Evolutionary conservation across 2,797 vertebrate genomes (phyloP).

Genomic region (Spondyliosoma cantharus): DNA sequence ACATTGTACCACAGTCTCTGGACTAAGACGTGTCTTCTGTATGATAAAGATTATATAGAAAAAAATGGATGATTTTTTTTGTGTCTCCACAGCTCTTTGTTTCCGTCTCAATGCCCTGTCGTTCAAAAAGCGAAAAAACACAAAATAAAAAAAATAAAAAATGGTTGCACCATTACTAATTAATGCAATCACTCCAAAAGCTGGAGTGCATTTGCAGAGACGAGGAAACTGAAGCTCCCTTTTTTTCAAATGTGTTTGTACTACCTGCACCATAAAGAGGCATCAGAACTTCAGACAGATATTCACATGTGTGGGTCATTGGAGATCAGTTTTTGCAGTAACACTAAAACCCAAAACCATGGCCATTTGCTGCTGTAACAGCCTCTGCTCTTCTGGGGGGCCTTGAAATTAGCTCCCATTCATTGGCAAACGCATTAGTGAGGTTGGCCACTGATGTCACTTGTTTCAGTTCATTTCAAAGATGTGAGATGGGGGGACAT

Average conservation of each 20-base stretch:
- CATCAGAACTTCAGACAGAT: neutral
- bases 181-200: no score
- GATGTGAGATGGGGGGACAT: neutral
- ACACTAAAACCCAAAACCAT: neutral
- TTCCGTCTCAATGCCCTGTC: neutral
- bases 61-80: neutral
- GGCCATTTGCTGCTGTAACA: no score
- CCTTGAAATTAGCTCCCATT: no score
- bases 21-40: neutral
- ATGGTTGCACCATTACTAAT: no score
- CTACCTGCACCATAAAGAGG: neutral
- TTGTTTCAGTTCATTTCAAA: neutral
- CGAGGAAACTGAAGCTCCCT: constrained; percentile 1
- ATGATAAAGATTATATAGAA: neutral
- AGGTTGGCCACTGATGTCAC: neutral
- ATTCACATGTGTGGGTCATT: neutral
- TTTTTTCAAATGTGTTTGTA: neutral
- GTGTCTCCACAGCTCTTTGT: neutral
- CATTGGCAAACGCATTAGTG: no score
- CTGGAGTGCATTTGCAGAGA: neutral
- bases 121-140: neutral
- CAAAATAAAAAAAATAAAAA: no score
- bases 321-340: neutral
- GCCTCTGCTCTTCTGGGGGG: no score
- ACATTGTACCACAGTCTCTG: neutral